A percentile compares a stretch with the other conserved stretches of the same genome.
These are phyloP conservation scores for Andrena minutula DNA, from an alignment of 2,888 invertebrate genomes.

Conservation along the genomic window DNA sequence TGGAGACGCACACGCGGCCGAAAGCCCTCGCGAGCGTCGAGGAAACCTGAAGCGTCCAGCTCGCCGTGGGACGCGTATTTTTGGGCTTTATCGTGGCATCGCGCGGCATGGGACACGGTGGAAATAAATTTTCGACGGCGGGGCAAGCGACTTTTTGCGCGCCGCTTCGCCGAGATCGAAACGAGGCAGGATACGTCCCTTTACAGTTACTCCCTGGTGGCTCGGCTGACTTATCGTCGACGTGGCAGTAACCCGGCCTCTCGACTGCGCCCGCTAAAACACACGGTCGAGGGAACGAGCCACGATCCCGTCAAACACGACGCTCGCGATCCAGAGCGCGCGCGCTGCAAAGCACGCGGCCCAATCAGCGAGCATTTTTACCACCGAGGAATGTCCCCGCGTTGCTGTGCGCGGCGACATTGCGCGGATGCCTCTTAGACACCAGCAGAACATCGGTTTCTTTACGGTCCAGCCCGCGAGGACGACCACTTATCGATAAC, in stretches of 20 bases:
- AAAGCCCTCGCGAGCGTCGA: neutral
- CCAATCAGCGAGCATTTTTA: conserved; percentile 57
- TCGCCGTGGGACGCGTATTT: neutral
- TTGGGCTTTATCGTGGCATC: conserved; percentile 4
- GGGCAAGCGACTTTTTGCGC: neutral
- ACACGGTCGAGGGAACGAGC: conserved; percentile 41
- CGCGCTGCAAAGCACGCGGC: conserved; percentile 1
- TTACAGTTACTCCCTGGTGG: conserved; percentile 15
- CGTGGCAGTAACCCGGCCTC: conserved; percentile 32
- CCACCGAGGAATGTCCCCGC: conserved; percentile 31
- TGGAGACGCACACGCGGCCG: neutral
- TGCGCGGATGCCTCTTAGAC: conserved; percentile 70
- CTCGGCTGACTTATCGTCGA: conserved; percentile 42
- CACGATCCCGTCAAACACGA: conserved; percentile 34
- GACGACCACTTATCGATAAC: conserved; percentile 55
- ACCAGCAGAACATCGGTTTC: conserved; percentile 64
- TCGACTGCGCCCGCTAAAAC: conserved; percentile 40
- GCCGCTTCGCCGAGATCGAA: neutral
- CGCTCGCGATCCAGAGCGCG: conserved; percentile 36
- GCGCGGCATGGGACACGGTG: neutral
- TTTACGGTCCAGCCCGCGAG: conserved; percentile 50
- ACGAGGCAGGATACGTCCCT: conserved; percentile 19
- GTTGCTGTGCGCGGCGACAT: conserved; percentile 53
- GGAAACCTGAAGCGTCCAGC: neutral
- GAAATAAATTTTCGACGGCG: conserved; percentile 15